Evolutionary conservation across 2,797 vertebrate genomes (phyloP).

Genomic region (Hydrocynus forskahlii): DNA sequence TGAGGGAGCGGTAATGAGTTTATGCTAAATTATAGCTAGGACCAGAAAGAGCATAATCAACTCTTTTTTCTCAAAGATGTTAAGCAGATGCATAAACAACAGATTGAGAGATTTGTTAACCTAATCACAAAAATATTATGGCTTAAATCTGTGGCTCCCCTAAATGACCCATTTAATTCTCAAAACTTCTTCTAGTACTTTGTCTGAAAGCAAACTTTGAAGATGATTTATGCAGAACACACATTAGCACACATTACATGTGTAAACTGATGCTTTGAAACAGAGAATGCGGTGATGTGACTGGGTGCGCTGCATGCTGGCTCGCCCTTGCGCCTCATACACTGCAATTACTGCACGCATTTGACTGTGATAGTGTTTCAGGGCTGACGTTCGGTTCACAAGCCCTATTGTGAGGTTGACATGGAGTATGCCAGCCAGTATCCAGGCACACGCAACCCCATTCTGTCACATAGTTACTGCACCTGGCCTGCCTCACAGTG

Average conservation of each 20-base stretch:
- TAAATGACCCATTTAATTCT: constrained; percentile 21
- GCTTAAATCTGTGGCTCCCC: constrained; percentile 11
- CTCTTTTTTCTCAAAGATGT: background rate
- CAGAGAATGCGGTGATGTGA: background rate
- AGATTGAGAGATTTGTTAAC: constrained; percentile 19
- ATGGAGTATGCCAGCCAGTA: too few relatives aligned
- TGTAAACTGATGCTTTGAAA: constrained; percentile 29
- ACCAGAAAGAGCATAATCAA: background rate
- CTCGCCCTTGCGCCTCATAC: too few relatives aligned
- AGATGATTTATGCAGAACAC: constrained; percentile 23
- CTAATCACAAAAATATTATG: constrained; percentile 23
- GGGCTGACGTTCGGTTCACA: too few relatives aligned
- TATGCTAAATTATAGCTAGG: background rate
- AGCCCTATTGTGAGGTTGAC: too few relatives aligned
- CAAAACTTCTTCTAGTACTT: constrained; percentile 8
- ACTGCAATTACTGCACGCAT: too few relatives aligned
- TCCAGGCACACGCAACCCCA: too few relatives aligned
- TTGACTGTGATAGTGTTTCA: too few relatives aligned
- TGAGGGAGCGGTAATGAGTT: background rate
- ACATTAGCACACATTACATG: constrained; percentile 4
- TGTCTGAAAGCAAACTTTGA: constrained; percentile 11
- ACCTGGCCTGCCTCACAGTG: too few relatives aligned
- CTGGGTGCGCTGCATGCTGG: too few relatives aligned
- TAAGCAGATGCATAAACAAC: constrained; percentile 23
- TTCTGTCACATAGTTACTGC: too few relatives aligned